Evolutionary conservation across 2,113 vertebrate genomes (phyloP).

Genomic region (Thamnophis sirtalis): DNA sequence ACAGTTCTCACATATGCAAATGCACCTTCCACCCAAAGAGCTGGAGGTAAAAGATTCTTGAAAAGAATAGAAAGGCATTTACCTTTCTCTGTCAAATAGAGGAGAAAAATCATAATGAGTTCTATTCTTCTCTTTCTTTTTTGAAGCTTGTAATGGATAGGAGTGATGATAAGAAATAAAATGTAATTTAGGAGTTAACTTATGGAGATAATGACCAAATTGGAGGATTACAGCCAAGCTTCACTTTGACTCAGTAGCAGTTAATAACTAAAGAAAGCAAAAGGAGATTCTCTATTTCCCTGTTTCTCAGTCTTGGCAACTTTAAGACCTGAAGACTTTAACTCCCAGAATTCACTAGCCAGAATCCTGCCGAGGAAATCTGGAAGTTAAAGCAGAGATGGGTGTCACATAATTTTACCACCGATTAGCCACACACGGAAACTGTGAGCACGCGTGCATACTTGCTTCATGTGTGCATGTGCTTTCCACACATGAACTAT

Average conservation of each 20-base stretch:
- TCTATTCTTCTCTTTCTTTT: not conserved
- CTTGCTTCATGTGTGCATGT: too few relatives aligned
- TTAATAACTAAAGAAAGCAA: not conserved
- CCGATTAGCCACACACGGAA: too few relatives aligned
- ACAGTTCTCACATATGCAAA: not conserved
- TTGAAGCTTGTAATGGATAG: not conserved
- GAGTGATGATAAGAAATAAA: not conserved
- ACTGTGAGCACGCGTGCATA: too few relatives aligned
- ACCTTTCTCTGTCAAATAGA: not conserved
- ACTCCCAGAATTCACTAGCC: not conserved
- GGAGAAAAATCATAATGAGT: not conserved
- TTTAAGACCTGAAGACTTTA: not conserved
- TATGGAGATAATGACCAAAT: not conserved
- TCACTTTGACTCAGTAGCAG: not conserved
- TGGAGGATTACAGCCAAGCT: not conserved
- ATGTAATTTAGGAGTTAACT: not conserved
- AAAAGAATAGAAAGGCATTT: not conserved
- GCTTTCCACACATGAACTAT: too few relatives aligned
- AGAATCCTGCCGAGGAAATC: not conserved
- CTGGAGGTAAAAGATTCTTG: not conserved
- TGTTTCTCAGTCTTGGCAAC: not conserved
- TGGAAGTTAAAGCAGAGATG: not conserved
- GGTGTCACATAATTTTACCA: too few relatives aligned
- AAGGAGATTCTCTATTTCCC: not conserved
- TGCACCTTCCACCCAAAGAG: not conserved